Conservation (phyloP, 2,888 invertebrate genomes). For the Rhyacophila evoluta region DNA sequence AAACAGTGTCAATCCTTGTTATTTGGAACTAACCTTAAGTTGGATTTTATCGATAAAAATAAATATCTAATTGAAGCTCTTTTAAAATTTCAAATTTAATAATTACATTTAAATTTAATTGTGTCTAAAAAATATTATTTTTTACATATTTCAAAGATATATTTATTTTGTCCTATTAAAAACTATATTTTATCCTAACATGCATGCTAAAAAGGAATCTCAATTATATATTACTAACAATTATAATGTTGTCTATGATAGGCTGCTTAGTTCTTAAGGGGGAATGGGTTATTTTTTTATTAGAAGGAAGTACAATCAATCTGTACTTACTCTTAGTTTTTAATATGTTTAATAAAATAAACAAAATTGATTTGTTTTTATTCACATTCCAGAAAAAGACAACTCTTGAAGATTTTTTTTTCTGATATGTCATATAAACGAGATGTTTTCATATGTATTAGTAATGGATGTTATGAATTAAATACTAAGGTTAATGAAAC, state of each 20-base stretch:
- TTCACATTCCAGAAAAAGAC: conserved; percentile 11
- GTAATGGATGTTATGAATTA: conserved; percentile 24
- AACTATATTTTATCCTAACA: no score
- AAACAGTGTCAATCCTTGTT: no score
- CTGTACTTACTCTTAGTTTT: background rate
- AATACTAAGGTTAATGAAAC: background rate
- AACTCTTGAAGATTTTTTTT: background rate
- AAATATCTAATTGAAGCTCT: no score
- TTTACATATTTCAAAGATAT: no score
- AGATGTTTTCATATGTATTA: conserved; percentile 17
- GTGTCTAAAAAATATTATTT: no score
- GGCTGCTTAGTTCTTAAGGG: background rate
- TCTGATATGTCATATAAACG: background rate
- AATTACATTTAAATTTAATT: no score
- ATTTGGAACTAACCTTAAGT: no score
- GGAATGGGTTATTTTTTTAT: background rate
- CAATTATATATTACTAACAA: no score
- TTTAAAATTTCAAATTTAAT: no score
- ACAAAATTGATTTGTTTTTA: conserved; percentile 55
- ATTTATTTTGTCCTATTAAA: no score
- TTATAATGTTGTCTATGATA: background rate
- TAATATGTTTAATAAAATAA: conserved; percentile 24
- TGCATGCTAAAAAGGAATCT: no score
- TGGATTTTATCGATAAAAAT: no score
- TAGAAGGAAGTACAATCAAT: background rate